These are phyloP conservation scores for Formica aserva DNA, from an alignment of 2,888 invertebrate species.

Conservation along the genomic window DNA sequence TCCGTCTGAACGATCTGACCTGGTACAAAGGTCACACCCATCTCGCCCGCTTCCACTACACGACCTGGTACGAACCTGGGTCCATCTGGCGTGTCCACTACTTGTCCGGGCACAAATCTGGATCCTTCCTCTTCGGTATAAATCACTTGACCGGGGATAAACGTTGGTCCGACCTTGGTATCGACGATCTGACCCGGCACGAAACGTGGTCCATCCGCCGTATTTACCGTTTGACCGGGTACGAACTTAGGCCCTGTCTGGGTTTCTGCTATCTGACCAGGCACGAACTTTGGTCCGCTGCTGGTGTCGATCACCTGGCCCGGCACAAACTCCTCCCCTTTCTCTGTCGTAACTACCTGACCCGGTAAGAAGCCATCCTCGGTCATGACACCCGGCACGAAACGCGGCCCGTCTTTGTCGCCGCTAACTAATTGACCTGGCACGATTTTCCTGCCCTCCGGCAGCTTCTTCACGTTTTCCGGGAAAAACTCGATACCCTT, in stretches of 20 bases:
- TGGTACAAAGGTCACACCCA: slow-evolving; percentile 86
- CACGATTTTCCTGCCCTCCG: slow-evolving; percentile 88
- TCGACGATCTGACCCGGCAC: slow-evolving; percentile 93
- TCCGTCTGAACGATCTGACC: slow-evolving; percentile 87
- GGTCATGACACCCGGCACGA: slow-evolving; percentile 90
- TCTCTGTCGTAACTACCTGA: slow-evolving; percentile 90
- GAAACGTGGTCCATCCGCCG: slow-evolving; percentile 90
- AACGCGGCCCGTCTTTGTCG: slow-evolving; percentile 88
- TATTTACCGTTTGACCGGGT: slow-evolving; percentile 91
- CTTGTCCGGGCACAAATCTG: slow-evolving; percentile 89
- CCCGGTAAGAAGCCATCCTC: slow-evolving; percentile 90
- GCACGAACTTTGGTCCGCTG: slow-evolving; percentile 91
- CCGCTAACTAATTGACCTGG: slow-evolving; percentile 89
- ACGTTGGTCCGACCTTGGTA: slow-evolving; percentile 91
- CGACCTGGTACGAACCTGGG: slow-evolving; percentile 88
- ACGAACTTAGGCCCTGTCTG: slow-evolving; percentile 89
- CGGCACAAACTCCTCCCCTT: slow-evolving; percentile 90
- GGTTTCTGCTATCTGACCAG: slow-evolving; percentile 92
- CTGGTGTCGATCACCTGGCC: slow-evolving; percentile 91
- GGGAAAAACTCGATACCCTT: slow-evolving; percentile 90
- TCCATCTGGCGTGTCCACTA: slow-evolving; percentile 91
- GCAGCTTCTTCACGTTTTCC: slow-evolving; percentile 85
- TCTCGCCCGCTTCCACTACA: slow-evolving; percentile 86
- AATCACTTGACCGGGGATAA: slow-evolving; percentile 93
- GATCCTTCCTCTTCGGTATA: slow-evolving; percentile 87